Evolutionary conservation across 2,797 vertebrate species (phyloP), one percentile per base, ranked within the genome.

Genomic region (Gymnoscopelus microlampas): DNA sequence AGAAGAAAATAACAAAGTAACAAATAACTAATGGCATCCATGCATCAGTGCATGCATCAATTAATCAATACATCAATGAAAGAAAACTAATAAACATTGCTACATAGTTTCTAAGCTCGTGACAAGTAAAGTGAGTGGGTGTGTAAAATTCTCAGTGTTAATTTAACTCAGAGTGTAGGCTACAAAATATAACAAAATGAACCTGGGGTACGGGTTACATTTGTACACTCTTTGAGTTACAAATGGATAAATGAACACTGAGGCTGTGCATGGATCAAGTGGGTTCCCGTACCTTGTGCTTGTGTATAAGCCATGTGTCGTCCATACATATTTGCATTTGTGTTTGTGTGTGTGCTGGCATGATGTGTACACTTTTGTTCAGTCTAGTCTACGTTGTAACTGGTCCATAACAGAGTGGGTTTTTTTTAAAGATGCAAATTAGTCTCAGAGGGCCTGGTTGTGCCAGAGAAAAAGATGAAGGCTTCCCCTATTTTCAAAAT

Each of bases 121-220:
- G 35, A 7, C 35, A 39, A 8, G 35, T 39, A 8, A 39, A 39
- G 35, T 39, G 35, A 39, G 35, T 39, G 35, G 35, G 35, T 39
- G 35, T 6, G 6, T 39, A 39, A 39, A 39, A 39, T 39, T 39
- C 35, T 39, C 35, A 35, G 4, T 5, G 35, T 35, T 5, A 35
- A 35, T 35, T 35, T 35, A 35, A 35, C 4, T 32, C 3, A n/a
- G 51, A 14, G 5, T 53, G 51, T 10, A 54, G 91, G 88, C 84
- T 92, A 89, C 86, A 87, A 84, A 93, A 89, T 91, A 91, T 19
- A 79, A 68, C 53, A 59, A 78, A 60, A 83, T 74, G 78, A 92
- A 83, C 68, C 79, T 85, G n/a, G n/a, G n/a, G 86, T 19, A 19
- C 19, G 19, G 19, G 19, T 19, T 19, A 19, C 19, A 19, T 19